Conservation (phyloP, 2,888 invertebrate genomes). For the Ariolimax columbianus region DNA sequence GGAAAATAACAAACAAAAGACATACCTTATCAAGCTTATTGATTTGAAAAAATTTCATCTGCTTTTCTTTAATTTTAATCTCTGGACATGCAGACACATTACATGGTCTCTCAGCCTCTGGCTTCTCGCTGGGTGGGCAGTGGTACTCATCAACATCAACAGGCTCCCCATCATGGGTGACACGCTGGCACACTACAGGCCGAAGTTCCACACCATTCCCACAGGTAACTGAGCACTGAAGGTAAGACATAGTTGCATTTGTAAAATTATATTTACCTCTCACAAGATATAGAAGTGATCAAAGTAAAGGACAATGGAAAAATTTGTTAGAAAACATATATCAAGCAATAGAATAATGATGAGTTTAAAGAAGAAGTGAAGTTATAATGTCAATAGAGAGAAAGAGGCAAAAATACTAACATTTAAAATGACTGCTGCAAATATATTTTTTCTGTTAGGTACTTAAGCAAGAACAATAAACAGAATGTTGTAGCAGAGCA, state of each 20-base stretch:
- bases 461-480: no score
- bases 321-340: no score
- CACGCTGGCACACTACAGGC: constrained; percentile 85
- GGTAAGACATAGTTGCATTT: constrained; percentile 30
- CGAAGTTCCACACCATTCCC: constrained; percentile 90
- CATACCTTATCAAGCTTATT: constrained; percentile 63
- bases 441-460: no score
- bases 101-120: constrained; percentile 62
- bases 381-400: no score
- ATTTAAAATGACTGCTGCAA: no score
- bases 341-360: no score
- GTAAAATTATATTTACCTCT: no score
- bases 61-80: constrained; percentile 61
- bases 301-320: no score
- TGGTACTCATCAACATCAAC: constrained; percentile 61
- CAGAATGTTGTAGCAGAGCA: no score
- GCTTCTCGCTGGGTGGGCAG: constrained; percentile 63
- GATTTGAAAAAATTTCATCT: constrained; percentile 68
- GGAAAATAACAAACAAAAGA: not conserved
- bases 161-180: constrained; percentile 57
- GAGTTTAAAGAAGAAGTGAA: no score
- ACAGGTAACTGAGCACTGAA: constrained; percentile 94
- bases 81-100: constrained; percentile 65
- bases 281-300: no score
- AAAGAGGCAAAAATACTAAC: no score